These are phyloP conservation scores for Channa striata DNA, from an alignment of 2,797 vertebrate species.

Conservation along the genomic window DNA sequence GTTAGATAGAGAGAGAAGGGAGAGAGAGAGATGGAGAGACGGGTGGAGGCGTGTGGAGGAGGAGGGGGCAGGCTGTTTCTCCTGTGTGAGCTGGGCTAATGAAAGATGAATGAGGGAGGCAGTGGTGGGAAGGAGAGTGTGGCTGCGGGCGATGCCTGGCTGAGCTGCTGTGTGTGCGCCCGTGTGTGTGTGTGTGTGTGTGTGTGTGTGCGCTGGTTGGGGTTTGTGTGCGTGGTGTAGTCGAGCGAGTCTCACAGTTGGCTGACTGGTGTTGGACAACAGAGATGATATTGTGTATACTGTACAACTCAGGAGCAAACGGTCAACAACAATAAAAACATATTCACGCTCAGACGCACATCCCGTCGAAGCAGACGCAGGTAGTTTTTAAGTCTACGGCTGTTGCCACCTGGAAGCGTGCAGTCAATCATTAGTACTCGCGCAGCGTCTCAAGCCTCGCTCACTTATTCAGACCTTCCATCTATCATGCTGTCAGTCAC, in stretches of 20 bases:
- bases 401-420: conserved; percentile 66
- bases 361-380: background rate
- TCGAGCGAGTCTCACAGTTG: conserved; percentile 57
- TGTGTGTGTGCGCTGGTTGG: conserved; percentile 24
- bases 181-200: conserved; percentile 18
- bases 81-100: conserved; percentile 78
- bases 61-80: conserved; percentile 57
- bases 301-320: conserved; percentile 56
- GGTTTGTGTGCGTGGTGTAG: conserved; percentile 48
- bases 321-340: conserved; percentile 62
- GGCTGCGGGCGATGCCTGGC: conserved; percentile 77
- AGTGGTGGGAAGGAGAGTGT: conserved; percentile 76
- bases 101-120: conserved; percentile 85
- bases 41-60: conserved; percentile 39
- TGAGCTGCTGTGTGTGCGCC: conserved; percentile 54
- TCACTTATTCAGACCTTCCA: conserved; percentile 70
- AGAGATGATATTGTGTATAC: conserved; percentile 63
- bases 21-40: conserved; percentile 44
- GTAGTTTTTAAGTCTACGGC: conserved; percentile 24
- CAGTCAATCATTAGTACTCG: conserved; percentile 67
- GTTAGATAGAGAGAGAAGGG: conserved; percentile 46
- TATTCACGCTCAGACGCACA: conserved; percentile 22
- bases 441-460: conserved; percentile 45
- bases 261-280: conserved; percentile 63
- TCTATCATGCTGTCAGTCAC: conserved; percentile 72